Conservation (phyloP, 2,797 vertebrate genomes). For the Micrastur ruficollis region DNA sequence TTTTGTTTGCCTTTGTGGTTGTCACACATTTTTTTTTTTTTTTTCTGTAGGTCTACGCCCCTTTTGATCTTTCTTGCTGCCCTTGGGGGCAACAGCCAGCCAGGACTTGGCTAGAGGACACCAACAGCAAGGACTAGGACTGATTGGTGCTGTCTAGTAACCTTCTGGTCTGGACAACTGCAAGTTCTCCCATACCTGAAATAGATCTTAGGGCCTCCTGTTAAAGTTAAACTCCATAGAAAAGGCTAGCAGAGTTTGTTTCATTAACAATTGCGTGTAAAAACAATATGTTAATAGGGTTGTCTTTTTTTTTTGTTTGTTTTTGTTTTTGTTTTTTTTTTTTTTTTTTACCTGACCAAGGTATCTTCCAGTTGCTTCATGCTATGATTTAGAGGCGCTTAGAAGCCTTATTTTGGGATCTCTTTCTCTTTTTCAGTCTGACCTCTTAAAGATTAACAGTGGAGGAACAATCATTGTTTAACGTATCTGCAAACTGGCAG, state of each 20-base stretch:
- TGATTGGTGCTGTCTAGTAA: neutral
- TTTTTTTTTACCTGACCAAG: neutral
- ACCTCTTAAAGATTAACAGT: neutral
- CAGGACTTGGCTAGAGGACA: neutral
- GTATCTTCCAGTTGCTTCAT: neutral
- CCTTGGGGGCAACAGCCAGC: neutral
- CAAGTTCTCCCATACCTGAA: neutral
- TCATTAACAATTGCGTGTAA: neutral
- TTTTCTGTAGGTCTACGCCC: fast-evolving
- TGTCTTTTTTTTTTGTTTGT: neutral
- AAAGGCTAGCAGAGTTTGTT: neutral
- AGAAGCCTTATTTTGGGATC: neutral
- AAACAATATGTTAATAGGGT: neutral
- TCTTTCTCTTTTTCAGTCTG: neutral
- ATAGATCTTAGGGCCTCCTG: neutral
- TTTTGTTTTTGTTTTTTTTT: too few relatives aligned
- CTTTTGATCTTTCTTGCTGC: neutral
- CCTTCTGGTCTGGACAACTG: neutral
- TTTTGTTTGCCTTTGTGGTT: neutral
- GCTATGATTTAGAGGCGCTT: neutral
- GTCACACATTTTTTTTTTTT: neutral
- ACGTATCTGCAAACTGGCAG: neutral
- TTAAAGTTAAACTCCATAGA: neutral
- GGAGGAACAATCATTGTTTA: neutral
- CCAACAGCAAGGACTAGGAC: neutral